Conservation (phyloP, 2,888 invertebrate genomes). For the Clostera curtula region DNA sequence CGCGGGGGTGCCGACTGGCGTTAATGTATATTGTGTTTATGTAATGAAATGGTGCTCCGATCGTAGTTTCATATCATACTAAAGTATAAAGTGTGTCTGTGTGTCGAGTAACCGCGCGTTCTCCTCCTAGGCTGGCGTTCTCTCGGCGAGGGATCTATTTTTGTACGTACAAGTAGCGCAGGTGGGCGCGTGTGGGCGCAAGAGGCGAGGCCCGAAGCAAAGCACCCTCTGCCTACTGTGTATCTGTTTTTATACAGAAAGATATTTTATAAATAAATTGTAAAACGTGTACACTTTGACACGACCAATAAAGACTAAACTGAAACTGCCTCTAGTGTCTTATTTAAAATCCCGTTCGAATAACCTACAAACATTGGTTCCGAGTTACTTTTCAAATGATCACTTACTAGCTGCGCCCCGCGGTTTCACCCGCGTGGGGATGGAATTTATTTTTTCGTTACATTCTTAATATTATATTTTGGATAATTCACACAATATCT, state of each 20-base stretch:
- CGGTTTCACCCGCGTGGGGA: too few species aligned
- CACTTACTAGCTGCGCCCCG: too few species aligned
- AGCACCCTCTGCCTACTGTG: conserved; percentile 6
- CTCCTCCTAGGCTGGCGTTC: conserved; percentile 50
- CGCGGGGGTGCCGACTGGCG: conserved; percentile 1
- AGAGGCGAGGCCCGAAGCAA: conserved; percentile 1
- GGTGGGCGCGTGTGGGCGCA: neutral
- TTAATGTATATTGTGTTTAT: conserved; percentile 16
- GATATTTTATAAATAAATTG: conserved; percentile 42
- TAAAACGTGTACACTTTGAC: conserved; percentile 48
- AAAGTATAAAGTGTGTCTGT: conserved; percentile 62
- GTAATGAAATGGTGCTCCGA: conserved; percentile 62
- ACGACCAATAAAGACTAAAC: conserved; percentile 44
- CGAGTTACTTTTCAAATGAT: neutral
- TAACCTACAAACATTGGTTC: neutral
- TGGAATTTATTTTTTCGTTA: too few species aligned
- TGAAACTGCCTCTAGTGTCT: conserved; percentile 5
- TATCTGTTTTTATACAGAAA: conserved; percentile 25
- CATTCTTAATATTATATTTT: too few species aligned
- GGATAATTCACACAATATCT: too few species aligned
- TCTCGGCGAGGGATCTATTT: conserved; percentile 57
- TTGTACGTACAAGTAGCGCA: conserved; percentile 44
- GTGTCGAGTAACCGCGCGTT: conserved; percentile 35
- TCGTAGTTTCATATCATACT: conserved; percentile 69
- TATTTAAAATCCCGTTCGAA: conserved; percentile 2